Conservation (phyloP, 2,797 vertebrate species). For the Pipistrellus pipistrellus region DNA sequence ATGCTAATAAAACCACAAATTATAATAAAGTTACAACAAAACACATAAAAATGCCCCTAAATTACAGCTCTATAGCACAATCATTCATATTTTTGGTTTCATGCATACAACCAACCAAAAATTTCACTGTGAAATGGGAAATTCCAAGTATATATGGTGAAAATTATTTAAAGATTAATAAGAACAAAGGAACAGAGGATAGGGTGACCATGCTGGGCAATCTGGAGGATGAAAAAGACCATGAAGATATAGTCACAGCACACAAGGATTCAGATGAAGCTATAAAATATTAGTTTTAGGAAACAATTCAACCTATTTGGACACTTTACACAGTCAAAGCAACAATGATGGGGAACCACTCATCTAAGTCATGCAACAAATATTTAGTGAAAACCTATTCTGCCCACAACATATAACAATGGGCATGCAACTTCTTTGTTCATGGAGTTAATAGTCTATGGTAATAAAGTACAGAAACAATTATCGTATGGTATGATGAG, state of each 20-base stretch:
- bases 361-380: not conserved
- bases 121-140: slow-evolving; percentile 7
- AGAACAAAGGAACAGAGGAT: not conserved
- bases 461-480: slow-evolving; percentile 3
- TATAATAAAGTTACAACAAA: slow-evolving; percentile 1
- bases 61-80: slow-evolving; percentile 15
- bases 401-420: not conserved
- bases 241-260: not conserved
- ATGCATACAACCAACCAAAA: slow-evolving; percentile 8
- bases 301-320: not conserved
- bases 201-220: not conserved
- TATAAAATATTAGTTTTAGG: slow-evolving; percentile 11
- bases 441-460: not conserved
- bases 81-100: slow-evolving; percentile 20
- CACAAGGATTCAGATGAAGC: not conserved
- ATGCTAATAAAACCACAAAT: not conserved
- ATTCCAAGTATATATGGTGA: not conserved
- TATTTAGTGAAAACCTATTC: not conserved
- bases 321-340: not conserved
- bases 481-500: not conserved
- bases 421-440: not conserved
- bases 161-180: slow-evolving; percentile 9
- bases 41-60: slow-evolving; percentile 44
- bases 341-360: not conserved
- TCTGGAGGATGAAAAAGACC: not conserved